These are phyloP conservation scores for Apodemia zela DNA, from an alignment of 2,888 invertebrate genomes.

Conservation along the genomic window DNA sequence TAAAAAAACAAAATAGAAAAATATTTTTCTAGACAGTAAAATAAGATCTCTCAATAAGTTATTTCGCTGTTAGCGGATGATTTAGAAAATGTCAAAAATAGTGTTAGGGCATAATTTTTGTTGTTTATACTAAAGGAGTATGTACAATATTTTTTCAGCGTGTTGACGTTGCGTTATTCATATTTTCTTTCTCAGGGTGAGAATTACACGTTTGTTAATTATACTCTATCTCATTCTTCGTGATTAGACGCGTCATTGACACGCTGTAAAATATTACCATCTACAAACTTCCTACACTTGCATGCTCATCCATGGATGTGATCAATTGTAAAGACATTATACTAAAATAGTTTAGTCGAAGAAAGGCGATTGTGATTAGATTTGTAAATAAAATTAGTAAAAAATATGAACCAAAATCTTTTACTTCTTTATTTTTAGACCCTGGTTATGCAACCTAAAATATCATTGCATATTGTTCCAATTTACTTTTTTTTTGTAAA, in stretches of 20 bases:
- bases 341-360: conserved; percentile 56
- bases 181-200: neutral
- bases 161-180: neutral
- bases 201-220: neutral
- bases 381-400: conserved; percentile 76
- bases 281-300: conserved; percentile 18
- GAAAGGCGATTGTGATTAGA: conserved; percentile 75
- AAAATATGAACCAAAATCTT: too few relatives aligned
- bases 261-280: neutral
- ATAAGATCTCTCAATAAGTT: neutral
- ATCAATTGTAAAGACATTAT: conserved; percentile 45
- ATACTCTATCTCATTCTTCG: neutral
- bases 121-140: conserved; percentile 25
- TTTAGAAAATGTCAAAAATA: neutral
- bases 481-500: too few relatives aligned
- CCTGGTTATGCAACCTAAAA: too few relatives aligned
- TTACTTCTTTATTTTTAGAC: too few relatives aligned
- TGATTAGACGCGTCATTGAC: neutral
- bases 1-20: neutral
- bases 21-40: neutral
- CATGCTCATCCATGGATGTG: conserved; percentile 43
- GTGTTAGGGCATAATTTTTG: conserved; percentile 34
- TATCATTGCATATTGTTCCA: too few relatives aligned
- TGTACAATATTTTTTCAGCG: neutral
- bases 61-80: neutral